Percentiles rank a stretch among this genome's conserved stretches.
phyloP scores from a whole-genome alignment of 2,113 vertebrate species.

The Austrofundulus limnaeus region DNA sequence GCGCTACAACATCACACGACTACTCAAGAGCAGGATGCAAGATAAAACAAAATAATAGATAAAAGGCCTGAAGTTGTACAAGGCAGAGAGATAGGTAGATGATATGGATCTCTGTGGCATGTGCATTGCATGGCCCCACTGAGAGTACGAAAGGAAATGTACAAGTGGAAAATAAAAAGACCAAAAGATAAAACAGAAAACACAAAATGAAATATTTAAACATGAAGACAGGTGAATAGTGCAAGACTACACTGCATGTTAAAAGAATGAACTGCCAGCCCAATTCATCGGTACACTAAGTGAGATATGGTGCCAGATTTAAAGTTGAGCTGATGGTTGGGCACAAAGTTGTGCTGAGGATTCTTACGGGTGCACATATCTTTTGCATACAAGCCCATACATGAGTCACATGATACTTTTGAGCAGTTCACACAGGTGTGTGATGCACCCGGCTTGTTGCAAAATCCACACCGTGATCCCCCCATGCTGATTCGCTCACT shows the following conservation, averaged over 20 bases:
- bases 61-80: conserved; percentile 65
- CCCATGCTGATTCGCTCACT: conserved; percentile 65
- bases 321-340: conserved; percentile 94
- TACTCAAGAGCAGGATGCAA: conserved; percentile 68
- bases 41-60: conserved; percentile 44
- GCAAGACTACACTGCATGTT: conserved; percentile 42
- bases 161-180: conserved; percentile 36
- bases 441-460: conserved; percentile 89
- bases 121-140: conserved; percentile 60
- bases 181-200: conserved; percentile 32
- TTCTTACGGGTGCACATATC: conserved; percentile 93
- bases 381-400: conserved; percentile 89
- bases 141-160: conserved; percentile 46
- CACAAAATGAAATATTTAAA: conserved; percentile 28
- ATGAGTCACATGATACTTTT: conserved; percentile 93
- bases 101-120: conserved; percentile 55
- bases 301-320: conserved; percentile 92
- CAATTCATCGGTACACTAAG: conserved; percentile 89
- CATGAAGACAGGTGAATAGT: conserved; percentile 45
- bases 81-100: conserved; percentile 62
- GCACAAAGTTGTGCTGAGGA: conserved; percentile 91
- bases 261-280: conserved; percentile 1
- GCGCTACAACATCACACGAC: conserved; percentile 73
- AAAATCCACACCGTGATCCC: conserved; percentile 90
- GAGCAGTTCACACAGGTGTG: conserved; percentile 97